Evolutionary conservation across 2,113 vertebrate species (phyloP).

Genomic region (Charina bottae): DNA sequence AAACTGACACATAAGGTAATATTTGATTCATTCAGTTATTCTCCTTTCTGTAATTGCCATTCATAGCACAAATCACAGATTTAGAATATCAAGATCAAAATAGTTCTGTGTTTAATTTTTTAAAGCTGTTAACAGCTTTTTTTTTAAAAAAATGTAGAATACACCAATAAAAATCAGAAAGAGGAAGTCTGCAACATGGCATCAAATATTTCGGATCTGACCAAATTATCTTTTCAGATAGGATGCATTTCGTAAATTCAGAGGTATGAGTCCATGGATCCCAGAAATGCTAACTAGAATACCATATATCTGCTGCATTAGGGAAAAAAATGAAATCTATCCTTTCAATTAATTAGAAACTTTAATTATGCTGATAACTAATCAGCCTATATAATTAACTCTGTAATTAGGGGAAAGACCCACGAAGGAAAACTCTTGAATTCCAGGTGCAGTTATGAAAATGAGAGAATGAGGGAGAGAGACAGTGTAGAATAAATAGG

Average conservation of each 20-base stretch:
- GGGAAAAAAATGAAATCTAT: not conserved
- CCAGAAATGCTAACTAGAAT: not conserved
- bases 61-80: not conserved
- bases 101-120: not conserved
- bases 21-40: too few relatives aligned
- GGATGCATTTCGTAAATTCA: not conserved
- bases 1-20: not conserved
- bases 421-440: not conserved
- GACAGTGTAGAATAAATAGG: not conserved
- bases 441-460: constrained; percentile 1
- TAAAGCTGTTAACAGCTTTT: not conserved
- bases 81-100: not conserved
- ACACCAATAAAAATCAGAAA: not conserved
- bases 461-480: not conserved
- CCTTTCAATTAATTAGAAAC: constrained; percentile 23
- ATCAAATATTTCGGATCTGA: not conserved
- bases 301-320: not conserved
- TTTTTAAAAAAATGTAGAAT: not conserved
- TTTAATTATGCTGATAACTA: constrained; percentile 25
- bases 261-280: not conserved
- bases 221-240: not conserved
- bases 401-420: constrained; percentile 17
- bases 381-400: constrained; percentile 33
- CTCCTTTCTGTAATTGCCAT: not conserved
- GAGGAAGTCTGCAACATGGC: not conserved